Evolutionary conservation across 2,113 vertebrate species (phyloP), one percentile per base, ranked within the genome.

Genomic region (Rhabdomys dilectus): DNA sequence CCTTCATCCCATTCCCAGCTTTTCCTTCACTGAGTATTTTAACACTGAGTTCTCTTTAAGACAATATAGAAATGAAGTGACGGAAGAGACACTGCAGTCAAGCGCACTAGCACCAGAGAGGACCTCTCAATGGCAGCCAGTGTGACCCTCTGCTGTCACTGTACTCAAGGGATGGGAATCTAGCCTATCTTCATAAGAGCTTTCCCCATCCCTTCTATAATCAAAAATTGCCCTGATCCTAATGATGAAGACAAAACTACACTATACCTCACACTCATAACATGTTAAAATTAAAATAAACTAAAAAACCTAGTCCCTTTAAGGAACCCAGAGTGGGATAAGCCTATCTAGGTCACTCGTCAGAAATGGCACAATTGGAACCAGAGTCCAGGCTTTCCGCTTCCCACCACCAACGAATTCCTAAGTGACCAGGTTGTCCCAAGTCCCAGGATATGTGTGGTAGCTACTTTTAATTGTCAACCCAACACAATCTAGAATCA

Each of bases 211-310:
- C 60, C 51, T 78, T 82, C 58, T 62, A 42, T 42, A 91, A 29
- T 56, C 39, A 89, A 56, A 60, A 70, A 68, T 95, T 75, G 92
- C 5, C 78, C 31, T 77, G 56, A 91, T 21, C 78, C 78, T 24
- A 45, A 26, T 51, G 91, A 70, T 29, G 31, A 91, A 56, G 51
- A 60, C 5, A 45, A 75, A 77, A n/a, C 53, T 19, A 72, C 22
- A n/a, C 53, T 36, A 76, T 36, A 80, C 75, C 58, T 80, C 88
- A 66, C 4, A 58, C 12, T 81, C n/a, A 51, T 80, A 85, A 77
- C 77, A 91, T 21, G 48, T 66, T 62, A 66, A 92, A 91, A 64
- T 70, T 84, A 84, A 90, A 51, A 53, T 29, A 95, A 81, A 81
- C n/a, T 34, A 53, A 31, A 36, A 29, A 84, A 82, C 36, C 0